These are phyloP conservation scores for Fukomys damarensis DNA, from an alignment of 2,113 vertebrate genomes.

Conservation along the genomic window DNA sequence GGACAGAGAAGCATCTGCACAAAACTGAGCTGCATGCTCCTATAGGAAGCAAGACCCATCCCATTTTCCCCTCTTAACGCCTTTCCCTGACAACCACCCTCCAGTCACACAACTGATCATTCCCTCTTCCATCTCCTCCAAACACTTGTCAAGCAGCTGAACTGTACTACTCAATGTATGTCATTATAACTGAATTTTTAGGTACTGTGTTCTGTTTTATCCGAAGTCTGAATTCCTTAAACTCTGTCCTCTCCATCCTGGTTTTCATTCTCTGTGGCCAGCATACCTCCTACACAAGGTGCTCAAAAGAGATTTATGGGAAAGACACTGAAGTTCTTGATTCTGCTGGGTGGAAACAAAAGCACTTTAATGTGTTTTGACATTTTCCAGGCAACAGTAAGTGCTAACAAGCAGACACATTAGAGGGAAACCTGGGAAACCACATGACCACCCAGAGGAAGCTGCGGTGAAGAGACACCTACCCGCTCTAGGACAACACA, in stretches of 20 bases:
- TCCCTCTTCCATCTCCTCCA: not conserved
- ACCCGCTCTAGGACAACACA: accelerated
- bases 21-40: not conserved
- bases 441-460: not conserved
- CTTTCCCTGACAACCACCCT: not conserved
- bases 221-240: not conserved
- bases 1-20: not conserved
- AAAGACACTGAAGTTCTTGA: not conserved
- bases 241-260: not conserved
- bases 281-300: too few relatives aligned
- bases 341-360: not conserved
- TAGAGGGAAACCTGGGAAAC: not conserved
- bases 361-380: not conserved
- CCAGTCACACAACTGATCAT: not conserved
- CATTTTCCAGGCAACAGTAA: not conserved
- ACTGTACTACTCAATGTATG: not conserved
- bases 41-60: not conserved
- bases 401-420: not conserved
- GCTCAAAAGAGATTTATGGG: not conserved
- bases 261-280: not conserved
- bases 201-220: not conserved
- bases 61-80: not conserved
- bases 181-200: not conserved
- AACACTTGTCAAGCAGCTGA: not conserved
- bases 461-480: not conserved